Base-by-base conservation (phyloP, 2,888 invertebrate genomes). In the Timandra comae region DNA sequence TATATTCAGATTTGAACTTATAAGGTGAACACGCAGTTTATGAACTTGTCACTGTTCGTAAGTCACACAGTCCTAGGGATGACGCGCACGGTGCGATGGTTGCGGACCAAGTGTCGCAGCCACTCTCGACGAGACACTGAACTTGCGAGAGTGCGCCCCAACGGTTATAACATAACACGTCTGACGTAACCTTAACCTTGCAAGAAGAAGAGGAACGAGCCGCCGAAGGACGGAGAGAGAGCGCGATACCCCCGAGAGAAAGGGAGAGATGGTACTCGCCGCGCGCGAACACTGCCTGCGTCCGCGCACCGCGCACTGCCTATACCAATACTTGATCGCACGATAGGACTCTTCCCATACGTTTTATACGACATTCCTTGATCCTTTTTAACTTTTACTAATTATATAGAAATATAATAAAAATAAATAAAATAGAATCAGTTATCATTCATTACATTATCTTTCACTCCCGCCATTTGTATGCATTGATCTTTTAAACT, bases 151-250 rank as follows among this genome's bases (percentile, higher is more conserved):
- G 78, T 73, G 80, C 78, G 81, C 77, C 82, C 78, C 85, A 81
- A 82, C 85, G 84, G 85, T 85, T 85, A 85, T 85, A 85, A 85
- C 85, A 84, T 85, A 85, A 85, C 85, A 85, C 75, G 81, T 82
- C 85, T 85, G 85, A 85, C 85, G 85, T 85, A 85, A 85, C 85
- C 85, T 85, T 85, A 85, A 85, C 85, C 85, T 85, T 85, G 85
- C 85, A 80, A 82, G 85, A 85, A 84, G 82, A 81, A 84, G 85
- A 81, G 84, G 82, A 82, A 81, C 78, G 69, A 77, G 64, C 78
- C 63, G 81, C 81, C 85, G 82, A 84, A 82, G 82, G 82, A 81
- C 85, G 82, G 74, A 78, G 81, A 84, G 82, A 85, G 76, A 63
- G 81, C 82, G 60, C 81, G 80, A 84, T 68, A 64, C 62, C 57